Conservation (phyloP, 2,888 invertebrate genomes). For the Diarsia mendica region DNA sequence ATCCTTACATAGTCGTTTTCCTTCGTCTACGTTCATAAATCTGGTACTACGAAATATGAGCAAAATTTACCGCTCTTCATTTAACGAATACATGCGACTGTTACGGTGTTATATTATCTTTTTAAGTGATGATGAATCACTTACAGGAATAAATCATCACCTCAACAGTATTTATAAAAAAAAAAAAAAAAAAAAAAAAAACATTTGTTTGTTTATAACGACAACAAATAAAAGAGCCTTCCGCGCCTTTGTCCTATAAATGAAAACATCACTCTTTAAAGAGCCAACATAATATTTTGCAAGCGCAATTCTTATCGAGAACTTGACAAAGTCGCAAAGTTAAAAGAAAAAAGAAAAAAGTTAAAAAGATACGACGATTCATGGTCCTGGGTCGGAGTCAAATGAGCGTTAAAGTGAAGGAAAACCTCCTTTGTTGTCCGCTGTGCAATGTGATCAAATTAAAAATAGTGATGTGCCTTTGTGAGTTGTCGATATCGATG, state of each 20-base stretch:
- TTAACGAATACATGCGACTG: too few relatives aligned
- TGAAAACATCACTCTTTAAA: constrained; percentile 34
- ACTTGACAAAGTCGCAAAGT: constrained; percentile 57
- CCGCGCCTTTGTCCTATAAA: constrained; percentile 1
- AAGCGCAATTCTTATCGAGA: constrained; percentile 56
- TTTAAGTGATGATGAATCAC: not conserved
- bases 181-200: too few relatives aligned
- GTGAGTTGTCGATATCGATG: constrained; percentile 21
- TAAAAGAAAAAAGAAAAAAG: constrained; percentile 46
- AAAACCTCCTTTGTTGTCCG: constrained; percentile 59
- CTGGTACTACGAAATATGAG: too few relatives aligned
- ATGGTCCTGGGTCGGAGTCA: constrained; percentile 44
- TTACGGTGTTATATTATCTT: not conserved
- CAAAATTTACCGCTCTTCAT: too few relatives aligned
- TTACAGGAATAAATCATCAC: not conserved
- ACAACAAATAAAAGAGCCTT: constrained; percentile 23
- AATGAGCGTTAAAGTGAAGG: constrained; percentile 59
- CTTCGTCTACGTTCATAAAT: too few relatives aligned
- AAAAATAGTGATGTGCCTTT: constrained; percentile 55
- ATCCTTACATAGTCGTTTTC: too few relatives aligned
- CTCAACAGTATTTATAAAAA: not conserved
- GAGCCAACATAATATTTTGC: constrained; percentile 45
- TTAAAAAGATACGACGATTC: constrained; percentile 60
- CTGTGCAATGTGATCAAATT: constrained; percentile 62
- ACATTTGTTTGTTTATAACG: too few relatives aligned